Percentiles rank a stretch among this genome's conserved stretches.
phyloP scores from a whole-genome alignment of 2,797 vertebrate species.

The Cichlasoma orientale region DNA sequence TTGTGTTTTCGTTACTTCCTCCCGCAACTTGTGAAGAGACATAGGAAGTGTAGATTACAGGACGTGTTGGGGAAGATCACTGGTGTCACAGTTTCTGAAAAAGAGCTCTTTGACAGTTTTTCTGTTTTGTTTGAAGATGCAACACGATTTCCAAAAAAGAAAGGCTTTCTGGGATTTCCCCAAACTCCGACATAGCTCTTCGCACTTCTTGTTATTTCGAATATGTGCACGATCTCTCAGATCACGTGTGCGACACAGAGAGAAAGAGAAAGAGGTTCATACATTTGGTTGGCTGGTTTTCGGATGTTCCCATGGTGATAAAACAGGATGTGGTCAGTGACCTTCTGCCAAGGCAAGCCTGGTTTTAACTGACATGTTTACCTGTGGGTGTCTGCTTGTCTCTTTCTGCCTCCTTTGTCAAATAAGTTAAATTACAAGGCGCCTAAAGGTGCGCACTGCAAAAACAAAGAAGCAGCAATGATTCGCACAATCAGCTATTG shows the following conservation, averaged over 20 bases:
- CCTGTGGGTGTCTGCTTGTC: conserved; percentile 29
- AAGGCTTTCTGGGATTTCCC: background rate
- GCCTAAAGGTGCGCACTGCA: conserved; percentile 5
- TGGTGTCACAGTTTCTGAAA: background rate
- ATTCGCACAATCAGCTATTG: background rate
- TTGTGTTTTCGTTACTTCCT: conserved; percentile 23
- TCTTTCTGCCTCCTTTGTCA: background rate
- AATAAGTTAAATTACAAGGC: background rate
- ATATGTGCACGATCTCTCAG: background rate
- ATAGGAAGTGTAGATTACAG: background rate
- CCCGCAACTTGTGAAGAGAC: background rate
- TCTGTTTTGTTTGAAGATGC: background rate
- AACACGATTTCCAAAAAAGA: background rate
- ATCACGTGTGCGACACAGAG: background rate
- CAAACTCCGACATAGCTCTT: background rate
- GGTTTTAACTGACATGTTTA: conserved; percentile 72
- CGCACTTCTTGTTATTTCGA: background rate
- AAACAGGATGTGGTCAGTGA: conserved; percentile 85
- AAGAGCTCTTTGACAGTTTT: background rate
- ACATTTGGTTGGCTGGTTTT: conserved; percentile 36
- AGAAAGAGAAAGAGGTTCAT: background rate
- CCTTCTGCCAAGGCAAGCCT: conserved; percentile 68
- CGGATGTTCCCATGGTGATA: conserved; percentile 81
- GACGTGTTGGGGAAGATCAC: background rate
- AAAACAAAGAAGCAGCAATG: background rate